A percentile compares a stretch with the other conserved stretches of the same genome.
Conservation (phyloP, 2,797 vertebrate species). For the Sarcoramphus papa region DNA sequence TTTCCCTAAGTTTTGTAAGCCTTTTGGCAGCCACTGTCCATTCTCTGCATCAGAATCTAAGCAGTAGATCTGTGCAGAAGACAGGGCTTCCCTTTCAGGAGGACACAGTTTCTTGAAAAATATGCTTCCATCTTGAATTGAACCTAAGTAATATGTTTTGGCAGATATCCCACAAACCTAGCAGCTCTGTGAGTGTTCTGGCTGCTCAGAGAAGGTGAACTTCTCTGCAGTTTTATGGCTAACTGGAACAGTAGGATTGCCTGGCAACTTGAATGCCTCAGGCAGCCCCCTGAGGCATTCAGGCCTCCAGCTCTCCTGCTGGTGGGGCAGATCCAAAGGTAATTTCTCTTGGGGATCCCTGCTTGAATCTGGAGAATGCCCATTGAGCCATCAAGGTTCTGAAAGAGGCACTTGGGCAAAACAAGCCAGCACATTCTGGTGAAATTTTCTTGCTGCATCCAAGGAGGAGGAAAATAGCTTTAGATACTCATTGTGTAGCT, state of each 20-base stretch:
- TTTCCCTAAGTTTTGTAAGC: not conserved
- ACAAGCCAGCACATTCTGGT: not conserved
- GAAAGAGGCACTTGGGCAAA: not conserved
- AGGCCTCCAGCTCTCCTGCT: not conserved
- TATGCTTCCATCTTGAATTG: not conserved
- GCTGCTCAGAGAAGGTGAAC: not conserved
- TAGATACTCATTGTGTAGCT: not conserved
- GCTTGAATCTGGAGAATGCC: fast-evolving
- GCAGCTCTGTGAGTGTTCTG: not conserved
- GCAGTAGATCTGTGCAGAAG: not conserved
- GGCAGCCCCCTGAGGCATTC: not conserved
- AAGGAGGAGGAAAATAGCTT: not conserved
- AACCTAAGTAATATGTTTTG: not conserved
- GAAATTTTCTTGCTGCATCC: not conserved
- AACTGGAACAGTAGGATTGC: not conserved
- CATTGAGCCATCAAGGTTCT: not conserved
- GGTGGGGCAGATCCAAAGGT: not conserved
- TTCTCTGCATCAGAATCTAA: not conserved
- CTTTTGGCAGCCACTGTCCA: not conserved
- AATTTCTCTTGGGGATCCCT: not conserved
- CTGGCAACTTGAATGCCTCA: not conserved
- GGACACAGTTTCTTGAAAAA: not conserved
- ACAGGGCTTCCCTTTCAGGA: not conserved
- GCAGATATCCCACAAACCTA: not conserved
- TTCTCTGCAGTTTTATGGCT: not conserved